Conservation (phyloP, 1,140 invertebrate genomes). For the Rhagoletis pomonella region DNA sequence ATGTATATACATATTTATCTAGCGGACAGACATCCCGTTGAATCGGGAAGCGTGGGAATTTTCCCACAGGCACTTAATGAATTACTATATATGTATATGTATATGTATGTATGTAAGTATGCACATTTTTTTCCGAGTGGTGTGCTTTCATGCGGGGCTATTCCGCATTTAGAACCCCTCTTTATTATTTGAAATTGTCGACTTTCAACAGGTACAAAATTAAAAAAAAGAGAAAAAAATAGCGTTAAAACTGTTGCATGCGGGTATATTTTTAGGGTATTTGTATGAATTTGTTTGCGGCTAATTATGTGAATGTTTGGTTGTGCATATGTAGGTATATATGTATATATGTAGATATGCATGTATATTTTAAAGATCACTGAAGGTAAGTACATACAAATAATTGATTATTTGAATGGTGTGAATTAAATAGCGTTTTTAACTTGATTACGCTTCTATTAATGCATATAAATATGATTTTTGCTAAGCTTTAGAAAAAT, state of each 20-base stretch:
- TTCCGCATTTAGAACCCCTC: constrained; percentile 22
- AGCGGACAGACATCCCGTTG: constrained; percentile 22
- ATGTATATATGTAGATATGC: background rate
- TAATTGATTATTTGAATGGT: background rate
- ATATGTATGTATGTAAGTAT: background rate
- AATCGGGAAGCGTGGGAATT: constrained; percentile 57
- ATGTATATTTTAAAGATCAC: too few relatives aligned
- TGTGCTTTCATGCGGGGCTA: background rate
- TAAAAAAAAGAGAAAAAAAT: constrained; percentile 6
- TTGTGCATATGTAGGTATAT: background rate
- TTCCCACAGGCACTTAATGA: constrained; percentile 58
- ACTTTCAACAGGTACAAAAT: constrained; percentile 50
- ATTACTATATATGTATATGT: background rate
- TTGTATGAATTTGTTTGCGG: constrained; percentile 46
- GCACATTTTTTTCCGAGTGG: background rate
- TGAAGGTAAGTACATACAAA: too few relatives aligned
- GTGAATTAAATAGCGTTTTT: too few relatives aligned
- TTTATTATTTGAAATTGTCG: constrained; percentile 21
- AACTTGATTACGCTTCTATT: too few relatives aligned
- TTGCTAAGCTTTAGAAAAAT: too few relatives aligned
- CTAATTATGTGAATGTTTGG: constrained; percentile 40
- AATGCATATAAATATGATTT: too few relatives aligned
- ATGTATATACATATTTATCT: background rate
- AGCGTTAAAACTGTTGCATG: constrained; percentile 46
- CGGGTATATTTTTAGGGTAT: constrained; percentile 19